Evolutionary conservation across 2,888 invertebrate genomes (phyloP), one percentile per base, ranked within the genome.

Genomic region (Rhabditoides inermis): DNA sequence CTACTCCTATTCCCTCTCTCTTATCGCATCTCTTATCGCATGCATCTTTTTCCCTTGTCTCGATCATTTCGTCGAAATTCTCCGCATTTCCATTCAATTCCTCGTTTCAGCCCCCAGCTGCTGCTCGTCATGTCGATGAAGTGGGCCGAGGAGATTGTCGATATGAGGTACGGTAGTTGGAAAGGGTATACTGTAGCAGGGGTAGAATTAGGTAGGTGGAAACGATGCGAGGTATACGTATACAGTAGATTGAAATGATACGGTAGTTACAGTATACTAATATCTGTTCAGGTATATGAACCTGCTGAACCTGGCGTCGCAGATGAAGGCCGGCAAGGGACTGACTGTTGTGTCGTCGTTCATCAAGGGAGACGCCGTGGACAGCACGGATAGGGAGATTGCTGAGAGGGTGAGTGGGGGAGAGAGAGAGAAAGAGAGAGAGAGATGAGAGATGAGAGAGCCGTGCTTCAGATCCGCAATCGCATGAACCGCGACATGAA

Each of bases 231-330:
- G 15, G 15, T 32, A 32, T 15, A n/a, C n/a, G n/a, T n/a, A n/a
- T n/a, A n/a, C n/a, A n/a, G n/a, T n/a, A n/a, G n/a, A n/a, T n/a
- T n/a, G n/a, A n/a, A n/a, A n/a, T n/a, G n/a, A n/a, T n/a, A n/a
- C n/a, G n/a, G 12, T 32, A 32, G 32, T 32, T 32, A 10, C 10
- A 10, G 10, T 12, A 12, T 32, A 32, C 15, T 32, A 15, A 12
- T 32, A 12, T 32, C 25, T 7, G n/a, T n/a, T 12, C 15, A 5
- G 28, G 12, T 72, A 70, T 41, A 47, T 69, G 57, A 92, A 91
- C 79, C 83, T 98, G 77, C 86, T 95, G 75, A 85, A 91, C 35
- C 90, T 98, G 79, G 90, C 92, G 45, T 87, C 87, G 64, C 98
- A 99, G 80, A 82, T 98, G 32, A 99, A 99, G 55, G 73, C 73